Base-by-base conservation (phyloP, 2,888 invertebrate species). In the Crematogaster levior region DNA sequence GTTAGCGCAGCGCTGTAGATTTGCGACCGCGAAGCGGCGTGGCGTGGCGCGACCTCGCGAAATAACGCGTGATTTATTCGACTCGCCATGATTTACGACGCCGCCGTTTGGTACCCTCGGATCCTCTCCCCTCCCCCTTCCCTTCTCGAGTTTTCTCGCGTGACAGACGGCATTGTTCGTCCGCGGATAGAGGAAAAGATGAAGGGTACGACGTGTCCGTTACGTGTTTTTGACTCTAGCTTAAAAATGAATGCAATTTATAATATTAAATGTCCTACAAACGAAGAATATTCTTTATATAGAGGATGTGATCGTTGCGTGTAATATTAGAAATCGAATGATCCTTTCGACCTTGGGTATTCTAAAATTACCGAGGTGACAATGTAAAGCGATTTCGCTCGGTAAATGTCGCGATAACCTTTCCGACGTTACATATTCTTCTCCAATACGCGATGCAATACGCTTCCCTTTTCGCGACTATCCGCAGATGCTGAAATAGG, bases 1-100 rank as follows among this genome's bases (percentile, higher is more conserved):
- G 89, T 88, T 89, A 86, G 84, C 85, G 86, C 83, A 72, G 82
- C 82, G 77, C 81, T 81, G 86, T 87, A 86, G 84, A 86, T 90
- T 81, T 88, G 72, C 60, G 66, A 74, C 74, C 82, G 34, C 56
- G 30, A 61, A n/a, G 7, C 58, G 53, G 0, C 37, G 34, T 27
- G 46, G 40, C 75, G 24, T 53, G 18, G 46, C 81, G 81, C 74
- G 66, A 75, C 77, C 79, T 83, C 86, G 75, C 84, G 87, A 88
- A 91, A 91, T 90, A 90, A 91, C 86, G 85, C 86, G 84, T 90
- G 91, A 92, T 91, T 92, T 91, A 91, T 92, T 83, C 86, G 90
- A 89, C 86, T 86, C 85, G 72, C 53, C 34, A 81, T 91, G 91
- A 91, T 91, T 65, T 65, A 65, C 63, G 43, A 24, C 51, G 58